Evolutionary conservation across 2,113 vertebrate genomes (phyloP).

Genomic region (Rhynchomys soricoides): DNA sequence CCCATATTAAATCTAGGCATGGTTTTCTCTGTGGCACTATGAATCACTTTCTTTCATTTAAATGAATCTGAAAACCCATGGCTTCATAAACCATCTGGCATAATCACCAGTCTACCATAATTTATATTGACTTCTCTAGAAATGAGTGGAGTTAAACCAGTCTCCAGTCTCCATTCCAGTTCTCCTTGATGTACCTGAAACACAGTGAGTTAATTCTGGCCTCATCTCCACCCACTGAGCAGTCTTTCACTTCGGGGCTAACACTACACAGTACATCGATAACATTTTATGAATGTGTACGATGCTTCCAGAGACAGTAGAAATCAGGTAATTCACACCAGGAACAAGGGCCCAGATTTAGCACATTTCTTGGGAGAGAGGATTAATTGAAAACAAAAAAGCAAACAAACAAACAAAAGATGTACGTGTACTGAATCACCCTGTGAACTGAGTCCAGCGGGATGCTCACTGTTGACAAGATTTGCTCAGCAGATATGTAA

Average conservation of each 20-base stretch:
- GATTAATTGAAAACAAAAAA: slow-evolving; percentile 65
- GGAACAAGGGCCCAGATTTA: slow-evolving; percentile 57
- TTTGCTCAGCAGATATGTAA: slow-evolving; percentile 45
- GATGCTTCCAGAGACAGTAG: slow-evolving; percentile 60
- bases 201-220: slow-evolving; percentile 28
- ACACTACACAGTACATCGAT: slow-evolving; percentile 32
- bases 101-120: background rate
- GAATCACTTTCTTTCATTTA: slow-evolving; percentile 11
- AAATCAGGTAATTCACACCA: slow-evolving; percentile 72
- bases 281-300: slow-evolving; percentile 66
- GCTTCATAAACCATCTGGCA: background rate
- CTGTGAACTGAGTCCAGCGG: slow-evolving; percentile 62
- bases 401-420: slow-evolving; percentile 38
- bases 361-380: slow-evolving; percentile 70
- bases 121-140: background rate
- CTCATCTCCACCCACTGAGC: background rate
- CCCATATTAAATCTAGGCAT: background rate
- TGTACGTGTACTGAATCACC: slow-evolving; percentile 56
- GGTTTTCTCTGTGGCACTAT: background rate
- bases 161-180: background rate
- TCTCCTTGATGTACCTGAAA: slow-evolving; percentile 46
- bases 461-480: slow-evolving; percentile 61
- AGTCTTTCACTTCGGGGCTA: background rate
- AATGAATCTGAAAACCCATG: background rate
- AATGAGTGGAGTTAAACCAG: background rate